phyloP scores from a whole-genome alignment of 2,888 invertebrate species.

The Acheta domesticus region DNA sequence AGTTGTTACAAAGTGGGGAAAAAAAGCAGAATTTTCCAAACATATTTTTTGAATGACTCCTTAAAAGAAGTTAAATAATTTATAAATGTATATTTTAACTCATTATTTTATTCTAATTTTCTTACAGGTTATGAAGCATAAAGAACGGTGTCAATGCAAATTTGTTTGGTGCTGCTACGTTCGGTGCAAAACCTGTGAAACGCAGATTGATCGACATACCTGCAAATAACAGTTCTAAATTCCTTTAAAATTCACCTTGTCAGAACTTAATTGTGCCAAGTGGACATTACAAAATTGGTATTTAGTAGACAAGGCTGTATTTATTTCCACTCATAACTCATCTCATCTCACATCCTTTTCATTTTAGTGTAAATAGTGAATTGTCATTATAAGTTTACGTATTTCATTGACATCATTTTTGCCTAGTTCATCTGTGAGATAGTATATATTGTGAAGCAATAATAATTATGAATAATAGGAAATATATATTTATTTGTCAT shows the following conservation, averaged over 20 bases:
- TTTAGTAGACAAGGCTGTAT: background rate
- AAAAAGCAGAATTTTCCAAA: no score
- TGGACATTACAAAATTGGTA: slow-evolving; percentile 2
- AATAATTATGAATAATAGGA: no score
- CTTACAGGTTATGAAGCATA: slow-evolving; percentile 46
- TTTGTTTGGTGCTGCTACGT: slow-evolving; percentile 52
- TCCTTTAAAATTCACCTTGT: background rate
- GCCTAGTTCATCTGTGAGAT: no score
- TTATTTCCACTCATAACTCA: background rate
- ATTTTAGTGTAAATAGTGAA: background rate
- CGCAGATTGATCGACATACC: slow-evolving; percentile 48
- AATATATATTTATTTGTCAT: no score
- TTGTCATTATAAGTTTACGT: background rate
- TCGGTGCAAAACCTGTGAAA: slow-evolving; percentile 50
- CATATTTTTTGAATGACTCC: no score
- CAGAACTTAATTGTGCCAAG: background rate
- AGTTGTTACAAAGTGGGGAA: no score
- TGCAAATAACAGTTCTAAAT: slow-evolving; percentile 46
- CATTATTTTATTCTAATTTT: background rate
- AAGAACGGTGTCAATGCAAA: slow-evolving; percentile 50
- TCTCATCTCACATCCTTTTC: background rate
- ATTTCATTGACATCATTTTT: no score
- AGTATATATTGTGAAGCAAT: no score
- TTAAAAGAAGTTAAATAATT: no score
- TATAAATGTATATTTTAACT: no score